Conservation (phyloP, 1,140 invertebrate species). For the Caenorhabditis inopinata region DNA sequence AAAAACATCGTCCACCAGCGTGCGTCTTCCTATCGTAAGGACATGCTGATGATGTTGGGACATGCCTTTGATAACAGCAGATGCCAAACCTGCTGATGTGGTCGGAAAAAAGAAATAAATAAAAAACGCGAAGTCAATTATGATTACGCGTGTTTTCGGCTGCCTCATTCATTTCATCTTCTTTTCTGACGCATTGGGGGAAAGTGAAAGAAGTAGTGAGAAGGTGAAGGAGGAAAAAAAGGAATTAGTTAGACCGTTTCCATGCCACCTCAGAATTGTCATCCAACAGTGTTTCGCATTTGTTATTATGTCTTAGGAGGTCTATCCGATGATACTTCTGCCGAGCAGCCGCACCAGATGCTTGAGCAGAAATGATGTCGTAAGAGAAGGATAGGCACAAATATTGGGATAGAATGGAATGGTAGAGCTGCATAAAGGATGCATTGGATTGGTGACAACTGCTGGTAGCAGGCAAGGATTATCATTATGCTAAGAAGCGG, state of each 20-base stretch:
- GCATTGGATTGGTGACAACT: background rate
- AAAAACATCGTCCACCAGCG: background rate
- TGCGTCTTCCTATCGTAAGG: background rate
- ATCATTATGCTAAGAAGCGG: background rate
- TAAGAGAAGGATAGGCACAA: background rate
- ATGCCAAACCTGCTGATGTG: conserved; percentile 31
- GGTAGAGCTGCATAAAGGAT: conserved; percentile 13
- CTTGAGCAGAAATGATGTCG: background rate
- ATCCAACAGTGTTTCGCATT: too few species aligned
- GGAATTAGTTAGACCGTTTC: too few species aligned
- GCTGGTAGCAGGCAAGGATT: background rate
- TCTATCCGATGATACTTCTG: background rate
- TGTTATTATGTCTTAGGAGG: too few species aligned
- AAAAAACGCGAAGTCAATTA: conserved; percentile 21
- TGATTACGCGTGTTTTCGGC: conserved; percentile 28
- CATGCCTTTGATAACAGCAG: conserved; percentile 3
- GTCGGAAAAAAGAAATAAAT: conserved; percentile 9
- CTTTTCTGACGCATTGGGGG: background rate
- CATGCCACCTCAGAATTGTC: too few species aligned
- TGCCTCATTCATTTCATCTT: background rate
- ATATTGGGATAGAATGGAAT: too few species aligned
- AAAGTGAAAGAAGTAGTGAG: conserved; percentile 5
- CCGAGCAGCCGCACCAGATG: conserved; percentile 21
- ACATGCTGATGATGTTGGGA: background rate
- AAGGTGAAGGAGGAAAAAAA: too few species aligned